Conservation (phyloP, 2,113 vertebrate genomes). For the Cyprinodon tularosa region DNA sequence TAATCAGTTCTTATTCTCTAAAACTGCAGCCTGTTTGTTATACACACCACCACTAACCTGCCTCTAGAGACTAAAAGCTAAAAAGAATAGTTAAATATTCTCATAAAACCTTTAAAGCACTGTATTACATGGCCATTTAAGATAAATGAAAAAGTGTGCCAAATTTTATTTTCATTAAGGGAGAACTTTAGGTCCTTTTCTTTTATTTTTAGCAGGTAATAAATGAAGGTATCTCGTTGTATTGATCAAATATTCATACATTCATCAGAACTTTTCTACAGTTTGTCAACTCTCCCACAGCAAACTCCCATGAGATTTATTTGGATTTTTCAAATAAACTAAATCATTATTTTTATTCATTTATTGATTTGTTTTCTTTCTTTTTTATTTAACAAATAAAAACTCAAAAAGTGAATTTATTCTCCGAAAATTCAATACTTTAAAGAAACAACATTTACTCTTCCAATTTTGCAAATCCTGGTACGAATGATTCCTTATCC, state of each 20-base stretch:
- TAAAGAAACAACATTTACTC: no score
- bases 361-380: no score
- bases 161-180: background rate
- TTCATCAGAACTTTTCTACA: background rate
- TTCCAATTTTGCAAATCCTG: background rate
- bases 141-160: background rate
- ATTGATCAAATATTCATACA: background rate
- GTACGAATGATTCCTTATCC: background rate
- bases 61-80: background rate
- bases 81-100: background rate
- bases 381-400: background rate
- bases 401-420: background rate
- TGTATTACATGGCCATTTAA: no score
- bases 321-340: background rate
- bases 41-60: background rate
- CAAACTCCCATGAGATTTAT: background rate
- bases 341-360: background rate
- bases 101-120: no score
- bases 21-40: background rate
- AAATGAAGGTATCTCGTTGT: background rate
- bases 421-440: background rate
- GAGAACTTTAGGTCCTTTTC: background rate
- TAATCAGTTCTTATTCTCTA: background rate
- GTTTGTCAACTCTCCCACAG: background rate
- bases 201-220: background rate